Evolutionary conservation across 1,140 invertebrate species (phyloP).

Genomic region (Sinella curviseta): DNA sequence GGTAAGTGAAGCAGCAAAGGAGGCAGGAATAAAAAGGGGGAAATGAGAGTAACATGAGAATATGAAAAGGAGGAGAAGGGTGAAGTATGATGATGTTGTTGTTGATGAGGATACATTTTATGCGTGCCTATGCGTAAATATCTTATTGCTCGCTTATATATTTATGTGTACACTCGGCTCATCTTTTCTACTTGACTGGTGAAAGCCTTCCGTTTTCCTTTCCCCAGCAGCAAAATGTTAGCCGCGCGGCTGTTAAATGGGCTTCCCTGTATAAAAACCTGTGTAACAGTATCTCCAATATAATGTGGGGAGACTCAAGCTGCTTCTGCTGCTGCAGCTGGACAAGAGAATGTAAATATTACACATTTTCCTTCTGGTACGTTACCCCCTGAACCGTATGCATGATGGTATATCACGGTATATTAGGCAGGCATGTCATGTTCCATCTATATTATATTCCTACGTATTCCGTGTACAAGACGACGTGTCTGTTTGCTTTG

Average conservation of each 20-base stretch:
- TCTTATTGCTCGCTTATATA: not conserved
- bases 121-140: slow-evolving; percentile 3
- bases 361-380: not conserved
- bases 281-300: no score
- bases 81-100: not conserved
- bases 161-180: not conserved
- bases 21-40: not conserved
- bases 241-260: not conserved
- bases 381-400: not conserved
- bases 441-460: no score
- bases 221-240: not conserved
- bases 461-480: no score
- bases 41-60: not conserved
- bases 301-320: no score
- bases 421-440: no score
- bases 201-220: slow-evolving; percentile 6
- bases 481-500: slow-evolving; percentile 3
- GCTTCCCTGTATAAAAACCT: no score
- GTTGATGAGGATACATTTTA: slow-evolving; percentile 3
- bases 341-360: not conserved
- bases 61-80: not conserved
- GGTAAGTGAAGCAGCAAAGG: not conserved
- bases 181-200: slow-evolving; percentile 9
- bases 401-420: no score
- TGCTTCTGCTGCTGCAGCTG: not conserved